Evolutionary conservation across 2,888 invertebrate species (phyloP).

Genomic region (Drosophila buzzatii): DNA sequence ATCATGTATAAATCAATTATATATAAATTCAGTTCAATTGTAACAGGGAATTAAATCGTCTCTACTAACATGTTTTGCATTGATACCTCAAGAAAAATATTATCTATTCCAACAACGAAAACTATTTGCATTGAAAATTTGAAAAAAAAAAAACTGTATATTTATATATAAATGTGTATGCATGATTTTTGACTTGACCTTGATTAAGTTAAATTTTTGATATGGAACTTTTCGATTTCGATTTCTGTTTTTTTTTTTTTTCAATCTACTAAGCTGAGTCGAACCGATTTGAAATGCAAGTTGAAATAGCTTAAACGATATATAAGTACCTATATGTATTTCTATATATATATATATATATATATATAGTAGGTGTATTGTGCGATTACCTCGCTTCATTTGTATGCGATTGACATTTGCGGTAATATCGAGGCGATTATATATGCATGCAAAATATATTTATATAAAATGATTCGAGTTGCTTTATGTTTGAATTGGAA

Average conservation of each 20-base stretch:
- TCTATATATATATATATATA: background rate
- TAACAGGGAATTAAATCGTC: too few relatives aligned
- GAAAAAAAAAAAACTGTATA: too few relatives aligned
- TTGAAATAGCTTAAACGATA: background rate
- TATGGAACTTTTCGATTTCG: background rate
- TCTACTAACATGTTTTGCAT: too few relatives aligned
- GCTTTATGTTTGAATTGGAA: slow-evolving; percentile 1
- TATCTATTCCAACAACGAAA: too few relatives aligned
- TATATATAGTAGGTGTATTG: background rate
- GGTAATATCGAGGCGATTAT: slow-evolving; percentile 11
- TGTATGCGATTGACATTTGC: slow-evolving; percentile 40
- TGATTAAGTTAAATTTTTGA: background rate
- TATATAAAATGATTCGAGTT: background rate
- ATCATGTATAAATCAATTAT: too few relatives aligned
- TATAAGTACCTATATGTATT: background rate
- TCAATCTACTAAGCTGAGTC: background rate
- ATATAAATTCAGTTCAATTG: too few relatives aligned
- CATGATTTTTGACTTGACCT: background rate
- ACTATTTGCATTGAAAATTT: too few relatives aligned
- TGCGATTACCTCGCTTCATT: slow-evolving; percentile 10
- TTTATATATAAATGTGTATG: background rate
- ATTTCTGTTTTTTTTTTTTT: background rate
- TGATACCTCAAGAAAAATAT: too few relatives aligned
- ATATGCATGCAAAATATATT: background rate
- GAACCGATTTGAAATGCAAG: background rate